Conservation (phyloP, 2,888 invertebrate species). For the Artemia sinica region DNA sequence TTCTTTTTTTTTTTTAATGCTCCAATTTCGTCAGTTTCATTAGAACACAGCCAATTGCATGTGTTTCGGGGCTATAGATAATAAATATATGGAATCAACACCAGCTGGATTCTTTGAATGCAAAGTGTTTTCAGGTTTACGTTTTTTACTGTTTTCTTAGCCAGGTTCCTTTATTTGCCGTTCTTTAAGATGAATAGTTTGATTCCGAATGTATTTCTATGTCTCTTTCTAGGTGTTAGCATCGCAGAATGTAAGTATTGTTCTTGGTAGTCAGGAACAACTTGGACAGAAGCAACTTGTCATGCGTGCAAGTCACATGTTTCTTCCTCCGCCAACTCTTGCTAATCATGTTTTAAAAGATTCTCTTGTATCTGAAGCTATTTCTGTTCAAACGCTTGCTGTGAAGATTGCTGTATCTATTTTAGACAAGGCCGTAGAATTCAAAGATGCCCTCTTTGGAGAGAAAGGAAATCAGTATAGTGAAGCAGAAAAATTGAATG, state of each 20-base stretch:
- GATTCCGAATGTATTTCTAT: no score
- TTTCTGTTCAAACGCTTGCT: neutral
- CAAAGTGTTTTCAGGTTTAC: no score
- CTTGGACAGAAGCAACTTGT: neutral
- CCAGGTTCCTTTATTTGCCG: no score
- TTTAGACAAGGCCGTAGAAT: neutral
- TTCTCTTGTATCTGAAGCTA: neutral
- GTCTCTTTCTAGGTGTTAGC: neutral
- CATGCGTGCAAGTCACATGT: neutral
- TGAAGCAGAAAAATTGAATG: neutral
- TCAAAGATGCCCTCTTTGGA: neutral
- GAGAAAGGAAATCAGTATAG: conserved; percentile 3
- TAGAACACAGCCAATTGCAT: no score
- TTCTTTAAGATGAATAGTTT: no score
- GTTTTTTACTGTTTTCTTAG: no score
- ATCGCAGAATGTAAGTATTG: neutral
- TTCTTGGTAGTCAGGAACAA: neutral
- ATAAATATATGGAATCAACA: no score
- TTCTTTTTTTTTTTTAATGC: no score
- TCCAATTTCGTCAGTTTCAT: no score
- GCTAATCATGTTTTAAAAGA: conserved; percentile 1
- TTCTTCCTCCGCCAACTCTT: neutral
- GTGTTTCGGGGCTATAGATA: no score
- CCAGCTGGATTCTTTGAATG: no score
- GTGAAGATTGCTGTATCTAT: conserved; percentile 7